Evolutionary conservation across 2,113 vertebrate species (phyloP).

Genomic region (Pagrus major): DNA sequence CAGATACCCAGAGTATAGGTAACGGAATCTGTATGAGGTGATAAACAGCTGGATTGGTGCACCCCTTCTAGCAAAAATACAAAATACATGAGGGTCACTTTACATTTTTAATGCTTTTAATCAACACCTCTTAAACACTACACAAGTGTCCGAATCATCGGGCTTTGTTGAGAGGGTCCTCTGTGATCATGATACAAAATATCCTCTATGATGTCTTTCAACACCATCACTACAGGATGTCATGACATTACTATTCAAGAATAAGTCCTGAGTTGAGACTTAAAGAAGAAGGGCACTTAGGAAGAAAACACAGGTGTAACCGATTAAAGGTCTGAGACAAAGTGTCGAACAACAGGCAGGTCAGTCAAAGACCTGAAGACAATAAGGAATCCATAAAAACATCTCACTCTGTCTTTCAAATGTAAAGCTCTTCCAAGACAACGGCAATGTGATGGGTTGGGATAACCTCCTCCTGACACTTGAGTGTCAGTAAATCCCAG

Average conservation of each 20-base stretch:
- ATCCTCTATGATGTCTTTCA: neutral
- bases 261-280: neutral
- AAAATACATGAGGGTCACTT: slow-evolving; percentile 2
- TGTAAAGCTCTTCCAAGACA: neutral
- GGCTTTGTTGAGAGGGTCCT: neutral
- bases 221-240: neutral
- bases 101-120: slow-evolving; percentile 9
- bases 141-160: neutral
- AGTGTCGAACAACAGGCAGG: neutral
- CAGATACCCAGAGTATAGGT: neutral
- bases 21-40: neutral
- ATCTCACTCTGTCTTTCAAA: neutral
- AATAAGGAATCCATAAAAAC: neutral
- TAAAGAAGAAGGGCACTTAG: neutral
- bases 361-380: neutral
- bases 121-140: neutral
- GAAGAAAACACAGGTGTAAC: neutral
- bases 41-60: neutral
- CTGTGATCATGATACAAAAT: neutral
- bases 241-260: neutral
- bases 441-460: neutral
- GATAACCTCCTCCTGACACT: neutral
- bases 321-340: slow-evolving; percentile 11
- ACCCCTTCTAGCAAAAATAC: neutral
- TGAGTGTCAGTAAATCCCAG: neutral